These are phyloP conservation scores for Aelia acuminata DNA, from an alignment of 2,888 invertebrate genomes.

Conservation along the genomic window DNA sequence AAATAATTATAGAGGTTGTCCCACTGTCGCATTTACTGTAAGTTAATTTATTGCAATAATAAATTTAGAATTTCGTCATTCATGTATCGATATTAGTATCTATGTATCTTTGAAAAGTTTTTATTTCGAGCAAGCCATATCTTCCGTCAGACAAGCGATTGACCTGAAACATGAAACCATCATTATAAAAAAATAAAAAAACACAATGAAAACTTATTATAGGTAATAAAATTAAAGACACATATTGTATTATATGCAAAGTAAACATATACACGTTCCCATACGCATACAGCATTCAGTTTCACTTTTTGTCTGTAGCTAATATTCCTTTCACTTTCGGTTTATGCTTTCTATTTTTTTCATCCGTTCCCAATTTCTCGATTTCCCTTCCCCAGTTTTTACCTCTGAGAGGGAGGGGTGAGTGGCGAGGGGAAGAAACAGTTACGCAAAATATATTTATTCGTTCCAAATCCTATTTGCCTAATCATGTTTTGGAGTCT, in stretches of 20 bases:
- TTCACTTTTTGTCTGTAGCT: background rate
- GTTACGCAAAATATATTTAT: background rate
- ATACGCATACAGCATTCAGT: too few species aligned
- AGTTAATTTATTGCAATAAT: background rate
- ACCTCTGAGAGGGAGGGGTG: too few species aligned
- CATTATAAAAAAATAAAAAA: too few species aligned
- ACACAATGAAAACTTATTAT: too few species aligned
- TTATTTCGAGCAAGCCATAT: too few species aligned
- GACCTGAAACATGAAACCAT: too few species aligned
- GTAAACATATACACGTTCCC: background rate
- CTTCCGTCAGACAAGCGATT: too few species aligned
- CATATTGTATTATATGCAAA: too few species aligned
- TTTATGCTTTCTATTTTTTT: slow-evolving; percentile 41
- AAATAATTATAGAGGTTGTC: background rate
- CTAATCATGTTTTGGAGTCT: background rate
- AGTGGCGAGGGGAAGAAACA: too few species aligned
- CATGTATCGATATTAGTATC: too few species aligned
- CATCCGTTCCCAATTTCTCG: slow-evolving; percentile 16
- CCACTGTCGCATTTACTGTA: background rate
- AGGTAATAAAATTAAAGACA: too few species aligned
- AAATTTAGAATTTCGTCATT: background rate
- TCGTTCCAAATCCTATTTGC: background rate
- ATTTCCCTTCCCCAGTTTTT: background rate
- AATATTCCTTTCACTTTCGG: slow-evolving; percentile 22
- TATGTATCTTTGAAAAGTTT: too few species aligned